Evolutionary conservation across 2,113 vertebrate genomes (phyloP), one percentile per base, ranked within the genome.

Genomic region (Regulus satrapa): DNA sequence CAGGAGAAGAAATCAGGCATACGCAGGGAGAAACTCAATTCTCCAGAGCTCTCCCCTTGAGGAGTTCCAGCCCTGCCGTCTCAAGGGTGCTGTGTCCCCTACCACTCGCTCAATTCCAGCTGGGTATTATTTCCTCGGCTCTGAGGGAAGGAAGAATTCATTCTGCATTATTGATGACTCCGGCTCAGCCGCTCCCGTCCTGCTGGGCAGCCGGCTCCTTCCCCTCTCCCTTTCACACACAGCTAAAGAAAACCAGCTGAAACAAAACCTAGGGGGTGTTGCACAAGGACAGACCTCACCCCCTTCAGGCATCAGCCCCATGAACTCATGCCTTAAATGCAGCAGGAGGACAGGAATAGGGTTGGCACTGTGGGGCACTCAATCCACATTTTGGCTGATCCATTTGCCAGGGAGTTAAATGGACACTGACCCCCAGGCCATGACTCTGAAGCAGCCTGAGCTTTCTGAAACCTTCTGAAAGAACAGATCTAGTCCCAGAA

Each of bases 31-130:
- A 93, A 97, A 96, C 81, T 80, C 92, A 92, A 94, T 96, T 97
- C 95, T 58, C 67, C 72, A 64, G 62, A 88, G 93, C 93, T 92
- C 55, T 89, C 78, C 71, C 75, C 82, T 51, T 93, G 81, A 77
- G 75, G 78, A 94, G 76, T 51, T 91, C 54, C 78, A 95, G 92
- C 73, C 75, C 69, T 1, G 5, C 49, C 16, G 63, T 88, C 93
- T 94, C 95, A 95, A 94, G 95, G 93, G 95, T 93, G 89, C 81
- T 8, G 85, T 93, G 95, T 96, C 94, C 95, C 93, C 78, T 82
- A 23, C 14, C 2, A 2, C 78, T 52, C 8, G 1, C 81, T 89
- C 85, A 62, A 31, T 94, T 89, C 92, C 91, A 94, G 89, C 10
- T 2, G 17, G 93, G 96, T 92, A 79, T 96, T 92, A 87, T 96